Conservation (phyloP, 2,113 vertebrate species). For the Campylomormyrus numenius region DNA sequence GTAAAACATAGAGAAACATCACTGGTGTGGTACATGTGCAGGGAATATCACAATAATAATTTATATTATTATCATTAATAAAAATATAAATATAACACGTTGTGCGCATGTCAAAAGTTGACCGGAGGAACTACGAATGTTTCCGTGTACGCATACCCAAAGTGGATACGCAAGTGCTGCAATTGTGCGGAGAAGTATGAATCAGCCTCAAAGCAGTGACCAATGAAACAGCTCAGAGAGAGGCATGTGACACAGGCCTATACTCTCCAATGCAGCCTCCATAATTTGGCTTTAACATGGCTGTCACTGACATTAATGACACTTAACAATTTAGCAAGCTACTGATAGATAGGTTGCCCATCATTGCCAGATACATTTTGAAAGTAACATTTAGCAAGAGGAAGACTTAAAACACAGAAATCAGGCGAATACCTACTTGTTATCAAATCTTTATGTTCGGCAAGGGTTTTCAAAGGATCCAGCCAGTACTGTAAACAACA, state of each 20-base stretch:
- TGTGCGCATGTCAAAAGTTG: no score
- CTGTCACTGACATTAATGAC: background rate
- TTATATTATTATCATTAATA: no score
- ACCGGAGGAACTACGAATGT: no score
- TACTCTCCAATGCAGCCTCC: background rate
- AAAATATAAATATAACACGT: no score
- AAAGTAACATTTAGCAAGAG: background rate
- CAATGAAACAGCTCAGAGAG: background rate
- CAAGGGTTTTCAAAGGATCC: slow-evolving; percentile 77
- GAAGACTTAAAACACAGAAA: background rate
- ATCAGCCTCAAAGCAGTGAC: background rate
- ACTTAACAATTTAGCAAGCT: background rate
- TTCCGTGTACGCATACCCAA: no score
- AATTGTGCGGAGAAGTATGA: no score
- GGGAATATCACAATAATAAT: no score
- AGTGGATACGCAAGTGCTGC: no score
- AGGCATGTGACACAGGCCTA: background rate
- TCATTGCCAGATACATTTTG: background rate
- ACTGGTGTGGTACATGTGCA: no score
- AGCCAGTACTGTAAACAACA: slow-evolving; percentile 74
- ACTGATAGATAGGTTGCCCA: background rate
- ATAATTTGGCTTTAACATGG: background rate
- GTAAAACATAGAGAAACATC: no score
- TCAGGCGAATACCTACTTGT: slow-evolving; percentile 67
- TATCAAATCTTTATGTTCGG: slow-evolving; percentile 81